Base-by-base conservation (phyloP, 2,113 vertebrate species). In the Caloenas nicobarica region DNA sequence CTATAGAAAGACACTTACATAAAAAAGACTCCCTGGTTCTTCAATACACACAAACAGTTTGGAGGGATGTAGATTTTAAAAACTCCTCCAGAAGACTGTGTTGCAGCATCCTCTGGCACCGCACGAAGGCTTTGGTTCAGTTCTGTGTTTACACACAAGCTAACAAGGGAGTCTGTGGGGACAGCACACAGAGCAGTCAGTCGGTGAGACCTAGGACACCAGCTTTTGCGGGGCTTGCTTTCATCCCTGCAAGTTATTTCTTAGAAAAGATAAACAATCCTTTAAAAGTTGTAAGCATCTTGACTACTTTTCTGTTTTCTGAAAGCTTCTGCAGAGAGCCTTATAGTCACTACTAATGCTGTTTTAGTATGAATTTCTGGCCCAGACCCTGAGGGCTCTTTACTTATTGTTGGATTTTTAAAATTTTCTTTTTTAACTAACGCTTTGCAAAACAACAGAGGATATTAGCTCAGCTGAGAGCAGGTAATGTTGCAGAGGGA, bases 191-290 rank as follows among this genome's bases (percentile, higher is more conserved):
- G 76, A 88, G 57, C 34, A 88, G 38, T 31, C 81, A 71, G 69
- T 21, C 77, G 87, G 62, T 48, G 40, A 84, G 83, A 81, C 80
- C 61, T 96, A 58, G 40, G 94, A 94, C 85, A 81, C 73, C 46
- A 85, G 82, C 93, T 96, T 96, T 68, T 95, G 85, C 91, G 97
- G 91, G 85, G 91, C 93, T 97, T 90, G 58, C 91, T 97, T 97
- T 98, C 95, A 97, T 97, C 94, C 91, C 94, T 95, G 90, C 65
- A 94, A 88, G 96, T 81, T 88, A 57, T 96, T 97, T 95, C 95
- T 92, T 87, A 87, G 96, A 81, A 89, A 97, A 97, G 86, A 93
- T 84, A 94, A 96, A 94, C 56, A 97, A 96, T 95, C 92, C 95
- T 95, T 96, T 97, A 86, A 90, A 82, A 87, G 86, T 13, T 93